A percentile compares a stretch with the other conserved stretches of the same genome.
Conservation (phyloP, 2,888 invertebrate genomes). For the Dryomyza anilis region DNA sequence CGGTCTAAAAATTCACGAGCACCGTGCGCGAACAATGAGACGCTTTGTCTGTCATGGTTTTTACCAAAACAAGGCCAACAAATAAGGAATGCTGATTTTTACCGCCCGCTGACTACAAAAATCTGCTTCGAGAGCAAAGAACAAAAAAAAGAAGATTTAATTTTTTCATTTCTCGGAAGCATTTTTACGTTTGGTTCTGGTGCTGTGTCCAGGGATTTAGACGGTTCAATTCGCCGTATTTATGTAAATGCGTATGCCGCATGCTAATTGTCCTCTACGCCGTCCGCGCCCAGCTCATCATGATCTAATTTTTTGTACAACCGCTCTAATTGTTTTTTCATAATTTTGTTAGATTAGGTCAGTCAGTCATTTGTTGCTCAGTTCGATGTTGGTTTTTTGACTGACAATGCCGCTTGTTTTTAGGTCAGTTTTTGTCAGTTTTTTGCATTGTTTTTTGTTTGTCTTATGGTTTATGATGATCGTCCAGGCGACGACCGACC, state of each 20-base stretch:
- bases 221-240: no score
- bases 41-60: neutral
- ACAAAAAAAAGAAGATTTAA: neutral
- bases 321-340: conserved; percentile 38
- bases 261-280: conserved; percentile 20
- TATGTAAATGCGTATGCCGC: no score
- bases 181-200: neutral
- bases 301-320: conserved; percentile 41
- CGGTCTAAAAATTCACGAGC: conserved; percentile 16
- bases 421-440: conserved; percentile 4
- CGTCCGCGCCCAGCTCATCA: conserved; percentile 7
- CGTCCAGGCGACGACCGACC: neutral
- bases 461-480: neutral
- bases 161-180: conserved; percentile 11
- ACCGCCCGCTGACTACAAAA: no score
- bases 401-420: neutral
- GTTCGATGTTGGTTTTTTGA: conserved; percentile 18
- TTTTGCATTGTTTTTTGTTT: conserved; percentile 14
- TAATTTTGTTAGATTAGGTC: conserved; percentile 12
- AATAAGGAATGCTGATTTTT: no score
- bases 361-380: conserved; percentile 6
- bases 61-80: neutral
- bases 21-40: neutral
- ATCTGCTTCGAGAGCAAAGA: neutral
- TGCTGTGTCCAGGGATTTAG: neutral